Evolutionary conservation across 1,140 invertebrate genomes (phyloP).

Genomic region (Drosophila navojoa): DNA sequence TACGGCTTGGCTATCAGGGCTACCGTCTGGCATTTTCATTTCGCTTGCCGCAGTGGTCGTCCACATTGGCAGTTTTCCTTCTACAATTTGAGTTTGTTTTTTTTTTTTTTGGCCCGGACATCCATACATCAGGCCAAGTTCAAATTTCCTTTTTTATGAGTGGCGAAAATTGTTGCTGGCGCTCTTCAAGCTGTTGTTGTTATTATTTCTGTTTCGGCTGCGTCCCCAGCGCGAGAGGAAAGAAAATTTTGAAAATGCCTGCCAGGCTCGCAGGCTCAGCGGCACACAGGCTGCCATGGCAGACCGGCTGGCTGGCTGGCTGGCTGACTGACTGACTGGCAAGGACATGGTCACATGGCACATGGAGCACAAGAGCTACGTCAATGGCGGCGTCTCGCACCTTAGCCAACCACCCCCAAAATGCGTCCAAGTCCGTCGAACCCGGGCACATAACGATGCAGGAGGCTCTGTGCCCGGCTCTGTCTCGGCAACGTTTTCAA

Average conservation of each 20-base stretch:
- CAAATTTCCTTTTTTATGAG: slow-evolving; percentile 73
- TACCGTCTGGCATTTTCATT: slow-evolving; percentile 76
- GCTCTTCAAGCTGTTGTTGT: slow-evolving; percentile 18
- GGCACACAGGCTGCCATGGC: background rate
- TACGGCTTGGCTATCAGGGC: slow-evolving; percentile 21
- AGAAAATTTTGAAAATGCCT: slow-evolving; percentile 72
- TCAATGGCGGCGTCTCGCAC: slow-evolving; percentile 61
- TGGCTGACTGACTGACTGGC: background rate
- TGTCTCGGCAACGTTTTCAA: slow-evolving; percentile 68
- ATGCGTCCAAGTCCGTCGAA: slow-evolving; percentile 70
- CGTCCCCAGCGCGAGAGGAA: slow-evolving; percentile 12
- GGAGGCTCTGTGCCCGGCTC: slow-evolving; percentile 60
- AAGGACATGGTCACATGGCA: slow-evolving; percentile 43
- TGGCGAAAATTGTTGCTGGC: slow-evolving; percentile 51
- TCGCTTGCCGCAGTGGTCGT: slow-evolving; percentile 71
- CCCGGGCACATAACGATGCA: slow-evolving; percentile 80
- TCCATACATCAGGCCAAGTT: slow-evolving; percentile 78
- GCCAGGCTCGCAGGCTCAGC: slow-evolving; percentile 36
- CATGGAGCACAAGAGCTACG: slow-evolving; percentile 39
- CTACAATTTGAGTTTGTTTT: too few species aligned
- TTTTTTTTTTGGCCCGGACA: slow-evolving; percentile 44
- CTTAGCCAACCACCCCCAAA: slow-evolving; percentile 74
- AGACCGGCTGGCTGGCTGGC: background rate
- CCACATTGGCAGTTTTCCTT: slow-evolving; percentile 66
- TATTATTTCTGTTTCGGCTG: slow-evolving; percentile 45